Evolutionary conservation across 2,888 invertebrate genomes (phyloP).

Genomic region (Thera britannica): DNA sequence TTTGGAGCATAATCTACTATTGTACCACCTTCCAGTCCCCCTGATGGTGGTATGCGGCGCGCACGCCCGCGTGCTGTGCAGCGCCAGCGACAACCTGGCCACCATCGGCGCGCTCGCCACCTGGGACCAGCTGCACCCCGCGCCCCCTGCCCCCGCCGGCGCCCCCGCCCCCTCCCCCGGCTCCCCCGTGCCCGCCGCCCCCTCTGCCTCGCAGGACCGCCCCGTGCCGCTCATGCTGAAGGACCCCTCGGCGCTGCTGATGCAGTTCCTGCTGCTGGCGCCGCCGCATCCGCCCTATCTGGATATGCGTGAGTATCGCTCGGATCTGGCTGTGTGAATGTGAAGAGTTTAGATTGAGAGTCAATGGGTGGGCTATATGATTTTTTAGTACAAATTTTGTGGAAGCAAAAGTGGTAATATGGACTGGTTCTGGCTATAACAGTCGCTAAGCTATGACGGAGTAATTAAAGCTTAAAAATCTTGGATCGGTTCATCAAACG

Average conservation of each 20-base stretch:
- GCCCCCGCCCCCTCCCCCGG: slow-evolving; percentile 28
- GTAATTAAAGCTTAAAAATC: not conserved
- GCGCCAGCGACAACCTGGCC: slow-evolving; percentile 54
- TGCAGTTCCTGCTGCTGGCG: slow-evolving; percentile 94
- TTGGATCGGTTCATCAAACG: too few species aligned
- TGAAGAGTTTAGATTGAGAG: too few species aligned
- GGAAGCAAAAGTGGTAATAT: not conserved
- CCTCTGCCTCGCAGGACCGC: slow-evolving; percentile 31
- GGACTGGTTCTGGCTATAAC: not conserved
- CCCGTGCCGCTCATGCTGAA: slow-evolving; percentile 92
- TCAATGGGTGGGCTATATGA: too few species aligned
- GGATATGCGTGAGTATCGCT: slow-evolving; percentile 89
- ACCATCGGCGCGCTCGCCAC: slow-evolving; percentile 56
- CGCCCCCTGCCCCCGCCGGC: slow-evolving; percentile 34
- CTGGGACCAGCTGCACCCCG: slow-evolving; percentile 53
- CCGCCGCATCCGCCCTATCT: slow-evolving; percentile 89
- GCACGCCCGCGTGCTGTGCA: slow-evolving; percentile 89
- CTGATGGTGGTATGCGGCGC: slow-evolving; percentile 94
- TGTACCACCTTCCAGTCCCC: slow-evolving; percentile 86
- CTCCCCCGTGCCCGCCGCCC: slow-evolving; percentile 43
- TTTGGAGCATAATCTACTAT: not conserved
- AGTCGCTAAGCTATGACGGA: not conserved
- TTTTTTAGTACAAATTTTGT: too few species aligned
- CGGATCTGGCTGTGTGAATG: too few species aligned
- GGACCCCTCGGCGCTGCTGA: slow-evolving; percentile 93